Conservation (phyloP, 2,888 invertebrate genomes). For the Phasia obesa region DNA sequence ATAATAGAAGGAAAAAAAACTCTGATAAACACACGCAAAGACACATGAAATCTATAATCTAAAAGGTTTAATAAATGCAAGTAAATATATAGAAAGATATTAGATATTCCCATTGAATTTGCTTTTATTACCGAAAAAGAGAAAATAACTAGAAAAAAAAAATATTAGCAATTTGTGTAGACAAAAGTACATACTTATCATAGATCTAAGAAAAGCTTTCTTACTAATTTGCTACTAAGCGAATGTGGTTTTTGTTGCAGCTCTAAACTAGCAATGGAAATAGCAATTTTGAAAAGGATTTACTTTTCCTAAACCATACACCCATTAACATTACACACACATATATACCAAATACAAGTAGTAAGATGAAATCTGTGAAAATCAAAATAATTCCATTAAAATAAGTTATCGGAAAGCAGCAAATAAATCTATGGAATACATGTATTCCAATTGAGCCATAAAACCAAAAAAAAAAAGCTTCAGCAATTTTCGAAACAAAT, state of each 20-base stretch:
- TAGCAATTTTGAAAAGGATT: slow-evolving; percentile 58
- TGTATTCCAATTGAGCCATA: slow-evolving; percentile 1
- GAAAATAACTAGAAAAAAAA: neutral
- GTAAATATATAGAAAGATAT: slow-evolving; percentile 39
- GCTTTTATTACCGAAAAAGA: slow-evolving; percentile 27
- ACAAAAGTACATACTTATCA: slow-evolving; percentile 64
- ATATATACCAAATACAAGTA: neutral
- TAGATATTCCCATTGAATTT: slow-evolving; percentile 56
- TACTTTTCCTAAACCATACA: slow-evolving; percentile 20
- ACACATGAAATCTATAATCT: slow-evolving; percentile 53
- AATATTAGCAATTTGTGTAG: slow-evolving; percentile 52
- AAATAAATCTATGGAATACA: neutral
- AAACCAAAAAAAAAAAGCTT: neutral
- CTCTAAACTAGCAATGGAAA: slow-evolving; percentile 23
- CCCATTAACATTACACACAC: neutral
- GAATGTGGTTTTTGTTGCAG: slow-evolving; percentile 17
- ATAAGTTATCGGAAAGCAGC: slow-evolving; percentile 3
- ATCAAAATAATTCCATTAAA: slow-evolving; percentile 46
- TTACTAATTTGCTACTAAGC: slow-evolving; percentile 60
- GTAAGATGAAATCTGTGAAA: slow-evolving; percentile 27
- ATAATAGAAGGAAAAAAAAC: slow-evolving; percentile 32
- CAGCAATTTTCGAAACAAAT: neutral
- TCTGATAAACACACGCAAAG: slow-evolving; percentile 22
- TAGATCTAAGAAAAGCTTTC: slow-evolving; percentile 57
- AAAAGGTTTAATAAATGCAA: slow-evolving; percentile 60